Evolutionary conservation across 2,888 invertebrate genomes (phyloP), one percentile per base, ranked within the genome.

Genomic region (Acronicta leporina): DNA sequence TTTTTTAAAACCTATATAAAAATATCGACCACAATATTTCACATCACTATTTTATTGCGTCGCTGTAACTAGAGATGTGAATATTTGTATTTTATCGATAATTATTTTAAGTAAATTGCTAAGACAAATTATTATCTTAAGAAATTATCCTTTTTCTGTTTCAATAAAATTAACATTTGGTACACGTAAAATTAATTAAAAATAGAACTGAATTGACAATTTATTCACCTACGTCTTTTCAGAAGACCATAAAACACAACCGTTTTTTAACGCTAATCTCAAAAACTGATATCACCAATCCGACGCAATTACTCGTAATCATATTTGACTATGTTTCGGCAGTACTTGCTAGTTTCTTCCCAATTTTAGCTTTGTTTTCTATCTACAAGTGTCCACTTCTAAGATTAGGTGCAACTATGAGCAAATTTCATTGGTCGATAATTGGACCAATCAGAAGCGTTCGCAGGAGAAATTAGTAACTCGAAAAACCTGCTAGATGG

Each of bases 361-460:
- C 68, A 73, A 61, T 79, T 72, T 72, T 70, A 57, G 63, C 68
- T 69, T 74, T 77, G 2, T 20, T 81, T 76, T 85, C 88, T 91
- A 91, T 87, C 89, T 91, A 91, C 78, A 77, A 74, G 92, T 92
- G 92, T 86, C 76, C 88, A 90, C 84, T 64, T 88, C 89, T 92
- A 77, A 88, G 76, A 75, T 77, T 83, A 85, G 80, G 91, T 92
- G 92, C 91, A 86, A 73, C 90, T 92, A 92, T 91, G 92, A 92
- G 92, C 91, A 89, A 90, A 85, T 87, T 83, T 87, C 84, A 80
- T 78, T 87, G 87, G 88, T 86, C 84, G 82, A 85, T 81, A 83
- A 82, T 86, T 89, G 87, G 90, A 91, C 91, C 92, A 83, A 86
- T 79, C 81, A 80, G 77, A 88, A 87, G 86, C 87, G 75, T 86